phyloP scores from a whole-genome alignment of 2,797 vertebrate species.

The Carcharodon carcharias region DNA sequence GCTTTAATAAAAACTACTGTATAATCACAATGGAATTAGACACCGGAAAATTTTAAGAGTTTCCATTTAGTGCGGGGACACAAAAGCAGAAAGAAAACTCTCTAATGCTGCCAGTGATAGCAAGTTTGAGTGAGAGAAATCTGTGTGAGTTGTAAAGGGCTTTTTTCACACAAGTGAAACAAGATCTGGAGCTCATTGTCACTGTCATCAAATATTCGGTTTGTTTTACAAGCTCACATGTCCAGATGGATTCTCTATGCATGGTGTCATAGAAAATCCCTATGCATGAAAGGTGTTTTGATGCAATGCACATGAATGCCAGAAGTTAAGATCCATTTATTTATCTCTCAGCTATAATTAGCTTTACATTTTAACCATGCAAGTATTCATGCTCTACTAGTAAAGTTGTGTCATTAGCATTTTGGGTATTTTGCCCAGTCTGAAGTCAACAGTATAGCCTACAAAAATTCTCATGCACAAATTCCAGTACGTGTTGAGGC shows the following conservation, averaged over 20 bases:
- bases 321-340: background rate
- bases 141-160: background rate
- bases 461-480: background rate
- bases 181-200: background rate
- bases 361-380: background rate
- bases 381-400: background rate
- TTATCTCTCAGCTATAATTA: background rate
- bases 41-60: background rate
- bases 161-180: background rate
- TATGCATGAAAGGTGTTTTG: background rate
- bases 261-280: background rate
- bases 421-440: background rate
- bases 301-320: background rate
- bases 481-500: too few relatives aligned
- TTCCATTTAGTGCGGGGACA: background rate
- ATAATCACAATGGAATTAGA: background rate
- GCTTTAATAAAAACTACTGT: background rate
- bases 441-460: background rate
- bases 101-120: background rate
- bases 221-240: background rate
- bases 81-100: background rate
- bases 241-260: background rate
- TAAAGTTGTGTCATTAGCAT: background rate
- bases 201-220: background rate
- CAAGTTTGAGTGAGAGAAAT: background rate